Base-by-base conservation (phyloP, 1,140 invertebrate genomes). In the Pygmarrhopalites habei region DNA sequence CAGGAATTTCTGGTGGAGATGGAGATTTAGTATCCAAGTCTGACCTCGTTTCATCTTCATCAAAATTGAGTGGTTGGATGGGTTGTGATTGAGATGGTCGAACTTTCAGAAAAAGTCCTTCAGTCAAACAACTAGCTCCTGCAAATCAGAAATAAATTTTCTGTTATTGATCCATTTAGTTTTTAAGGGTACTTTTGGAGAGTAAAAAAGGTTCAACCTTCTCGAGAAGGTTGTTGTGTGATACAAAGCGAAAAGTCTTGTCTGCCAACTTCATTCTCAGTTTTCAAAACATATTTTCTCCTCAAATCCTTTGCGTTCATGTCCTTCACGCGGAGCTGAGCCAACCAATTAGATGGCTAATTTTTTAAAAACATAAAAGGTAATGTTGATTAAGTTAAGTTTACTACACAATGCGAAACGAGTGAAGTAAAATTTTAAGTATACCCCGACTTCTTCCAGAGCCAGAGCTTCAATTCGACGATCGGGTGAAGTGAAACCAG, bases 211-310 rank as follows among this genome's bases (percentile, higher is more conserved):
- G n/a, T 14, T 41, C 39, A 21, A 56, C 53, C 53, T n/a, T 41
- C 12, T 32, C 53, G 53, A 23, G 53, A 5, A 7, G 53, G 29
- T 19, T n/a, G 32, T 56, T 56, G 53, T 21, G 53, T 56, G 7
- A 56, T 5, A 32, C 53, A 56, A 56, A 56, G 3, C 39, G 32
- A 28, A 56, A 56, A 56, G 26, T 56, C 53, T 23, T 56, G 53
- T 56, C 23, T 35, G 15, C 53, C 53, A 17, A 56, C n/a, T 39
- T 41, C 35, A 28, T 56, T 56, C 30, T 56, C 53, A 12, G 53
- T 56, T 39, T 56, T 56, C 28, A 56, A 21, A 19, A 56, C 35
- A 26, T 56, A 56, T 21, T 41, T 56, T 15, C 30, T 32, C n/a
- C 30, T 3, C 14, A 56, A 41, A 23, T 56, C 53, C n/a, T 12